Conservation (phyloP, 1,140 invertebrate species). For the Habropoda laboriosa region DNA sequence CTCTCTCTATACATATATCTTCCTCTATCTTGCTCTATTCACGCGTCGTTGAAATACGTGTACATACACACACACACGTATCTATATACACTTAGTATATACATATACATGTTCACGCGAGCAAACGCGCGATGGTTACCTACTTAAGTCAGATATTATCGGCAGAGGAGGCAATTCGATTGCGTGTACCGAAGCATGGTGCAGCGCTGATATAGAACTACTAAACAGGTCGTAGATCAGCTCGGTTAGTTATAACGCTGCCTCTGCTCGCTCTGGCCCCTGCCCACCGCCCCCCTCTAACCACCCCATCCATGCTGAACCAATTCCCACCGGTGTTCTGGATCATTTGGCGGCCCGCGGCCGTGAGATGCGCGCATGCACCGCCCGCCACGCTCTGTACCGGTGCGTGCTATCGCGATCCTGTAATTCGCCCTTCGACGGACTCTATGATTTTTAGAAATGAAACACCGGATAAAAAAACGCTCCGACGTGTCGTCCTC, state of each 20-base stretch:
- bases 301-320: conserved; percentile 60
- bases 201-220: conserved; percentile 81
- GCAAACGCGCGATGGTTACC: conserved; percentile 54
- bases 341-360: conserved; percentile 81
- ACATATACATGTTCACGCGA: not conserved
- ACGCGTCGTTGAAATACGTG: not conserved
- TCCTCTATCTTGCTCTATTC: too few species aligned
- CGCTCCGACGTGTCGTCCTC: too few species aligned
- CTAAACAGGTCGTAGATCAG: conserved; percentile 82
- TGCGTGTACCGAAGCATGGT: conserved; percentile 73
- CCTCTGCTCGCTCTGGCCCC: conserved; percentile 55
- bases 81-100: not conserved
- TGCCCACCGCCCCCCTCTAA: not conserved
- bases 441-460: conserved; percentile 56
- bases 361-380: conserved; percentile 76
- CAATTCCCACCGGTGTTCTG: conserved; percentile 81
- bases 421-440: conserved; percentile 63
- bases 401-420: conserved; percentile 70
- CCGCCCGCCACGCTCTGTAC: conserved; percentile 59
- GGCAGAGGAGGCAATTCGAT: conserved; percentile 67
- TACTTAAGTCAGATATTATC: conserved; percentile 73
- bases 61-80: too few species aligned
- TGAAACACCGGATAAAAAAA: not conserved
- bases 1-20: too few species aligned
- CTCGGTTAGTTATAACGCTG: conserved; percentile 76